phyloP scores from a whole-genome alignment of 2,113 vertebrate genomes.

The Microtus richardsoni region DNA sequence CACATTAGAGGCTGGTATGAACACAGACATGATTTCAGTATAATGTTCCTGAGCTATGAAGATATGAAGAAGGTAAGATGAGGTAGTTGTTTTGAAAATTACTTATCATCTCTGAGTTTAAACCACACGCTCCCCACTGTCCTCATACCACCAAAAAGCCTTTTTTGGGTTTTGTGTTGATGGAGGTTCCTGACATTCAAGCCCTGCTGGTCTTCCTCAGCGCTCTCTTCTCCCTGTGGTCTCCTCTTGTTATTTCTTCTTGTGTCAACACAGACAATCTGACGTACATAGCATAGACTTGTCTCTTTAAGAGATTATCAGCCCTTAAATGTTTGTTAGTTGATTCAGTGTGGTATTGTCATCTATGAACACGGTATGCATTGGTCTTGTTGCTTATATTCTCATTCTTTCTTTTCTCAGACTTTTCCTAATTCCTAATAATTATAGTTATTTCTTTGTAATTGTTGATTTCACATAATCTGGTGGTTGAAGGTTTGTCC shows the following conservation, averaged over 20 bases:
- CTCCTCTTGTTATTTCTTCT: neutral
- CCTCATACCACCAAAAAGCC: neutral
- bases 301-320: neutral
- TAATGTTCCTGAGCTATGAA: constrained; percentile 87
- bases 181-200: neutral
- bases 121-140: neutral
- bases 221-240: neutral
- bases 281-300: neutral
- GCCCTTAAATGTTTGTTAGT: neutral
- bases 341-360: too few relatives aligned
- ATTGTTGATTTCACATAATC: neutral
- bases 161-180: neutral
- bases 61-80: constrained; percentile 87
- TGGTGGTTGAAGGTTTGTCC: neutral
- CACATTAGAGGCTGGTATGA: constrained; percentile 85
- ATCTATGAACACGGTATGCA: neutral
- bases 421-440: neutral
- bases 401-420: neutral
- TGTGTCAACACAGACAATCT: neutral
- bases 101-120: neutral
- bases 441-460: neutral
- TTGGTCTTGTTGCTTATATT: neutral
- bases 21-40: constrained; percentile 86
- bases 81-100: neutral
- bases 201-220: neutral